These are phyloP conservation scores for Protula sp. DNA, from an alignment of 2,888 invertebrate genomes.

Conservation along the genomic window DNA sequence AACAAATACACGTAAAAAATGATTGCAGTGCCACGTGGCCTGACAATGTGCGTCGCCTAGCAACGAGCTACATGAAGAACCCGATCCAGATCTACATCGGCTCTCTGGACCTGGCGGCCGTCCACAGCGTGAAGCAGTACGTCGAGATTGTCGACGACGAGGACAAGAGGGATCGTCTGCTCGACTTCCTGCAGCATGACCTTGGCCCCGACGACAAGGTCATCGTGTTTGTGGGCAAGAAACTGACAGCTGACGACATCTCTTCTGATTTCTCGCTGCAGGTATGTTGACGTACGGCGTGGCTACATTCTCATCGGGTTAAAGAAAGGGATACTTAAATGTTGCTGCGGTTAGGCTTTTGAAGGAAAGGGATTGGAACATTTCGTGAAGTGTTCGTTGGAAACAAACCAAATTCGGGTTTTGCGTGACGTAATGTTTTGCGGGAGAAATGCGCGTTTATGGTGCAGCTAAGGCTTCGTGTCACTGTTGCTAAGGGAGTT, in stretches of 20 bases:
- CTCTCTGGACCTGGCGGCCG: slow-evolving; percentile 67
- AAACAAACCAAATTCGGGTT: too few relatives aligned
- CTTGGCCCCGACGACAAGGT: slow-evolving; percentile 75
- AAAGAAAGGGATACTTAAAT: too few relatives aligned
- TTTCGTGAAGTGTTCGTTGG: too few relatives aligned
- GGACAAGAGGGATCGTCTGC: slow-evolving; percentile 64
- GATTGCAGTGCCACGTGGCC: slow-evolving; percentile 85
- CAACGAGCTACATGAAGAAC: slow-evolving; percentile 79
- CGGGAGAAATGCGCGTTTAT: too few relatives aligned
- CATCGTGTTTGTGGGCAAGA: slow-evolving; percentile 85
- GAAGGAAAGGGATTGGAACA: too few relatives aligned
- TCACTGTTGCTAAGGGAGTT: too few relatives aligned
- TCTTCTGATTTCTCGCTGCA: slow-evolving; percentile 69
- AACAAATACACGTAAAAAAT: too few relatives aligned
- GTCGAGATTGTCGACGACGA: slow-evolving; percentile 70
- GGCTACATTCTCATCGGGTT: too few relatives aligned
- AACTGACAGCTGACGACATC: slow-evolving; percentile 75
- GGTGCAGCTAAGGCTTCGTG: too few relatives aligned
- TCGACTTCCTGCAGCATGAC: slow-evolving; percentile 65
- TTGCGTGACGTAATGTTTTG: too few relatives aligned
- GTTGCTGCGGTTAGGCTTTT: too few relatives aligned
- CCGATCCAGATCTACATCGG: slow-evolving; percentile 89
- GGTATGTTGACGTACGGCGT: background rate
- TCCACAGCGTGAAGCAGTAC: background rate
- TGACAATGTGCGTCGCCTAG: slow-evolving; percentile 74